Conservation (phyloP, 2,888 invertebrate species). For the Toxonevra muliebris region DNA sequence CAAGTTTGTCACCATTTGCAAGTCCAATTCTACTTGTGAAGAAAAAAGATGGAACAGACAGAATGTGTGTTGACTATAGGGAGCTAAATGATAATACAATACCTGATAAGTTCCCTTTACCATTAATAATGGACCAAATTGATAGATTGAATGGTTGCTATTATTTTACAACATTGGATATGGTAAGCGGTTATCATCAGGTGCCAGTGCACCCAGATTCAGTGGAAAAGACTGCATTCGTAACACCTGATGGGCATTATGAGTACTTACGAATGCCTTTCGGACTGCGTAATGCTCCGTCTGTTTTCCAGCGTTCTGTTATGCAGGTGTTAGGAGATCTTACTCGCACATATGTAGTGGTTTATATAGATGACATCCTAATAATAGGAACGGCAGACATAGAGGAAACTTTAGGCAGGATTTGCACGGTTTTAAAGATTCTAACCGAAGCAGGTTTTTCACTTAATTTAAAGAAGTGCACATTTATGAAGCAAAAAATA, state of each 20-base stretch:
- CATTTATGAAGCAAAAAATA: not conserved
- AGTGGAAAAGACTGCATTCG: constrained; percentile 31
- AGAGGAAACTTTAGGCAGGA: constrained; percentile 19
- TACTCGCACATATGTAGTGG: constrained; percentile 19
- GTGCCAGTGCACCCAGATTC: constrained; percentile 28
- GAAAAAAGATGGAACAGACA: constrained; percentile 21
- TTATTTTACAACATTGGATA: constrained; percentile 14
- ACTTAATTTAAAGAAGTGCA: constrained; percentile 1
- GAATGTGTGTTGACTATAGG: too few relatives aligned
- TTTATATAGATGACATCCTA: constrained; percentile 32
- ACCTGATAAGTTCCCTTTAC: constrained; percentile 12
- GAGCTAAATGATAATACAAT: too few relatives aligned
- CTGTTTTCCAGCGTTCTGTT: constrained; percentile 17
- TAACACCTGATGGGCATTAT: constrained; percentile 28
- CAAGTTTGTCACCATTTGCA: constrained; percentile 27
- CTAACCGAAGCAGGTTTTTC: constrained; percentile 15
- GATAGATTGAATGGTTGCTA: constrained; percentile 11
- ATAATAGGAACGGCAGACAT: constrained; percentile 19
- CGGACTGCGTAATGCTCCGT: constrained; percentile 27
- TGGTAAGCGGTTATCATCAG: constrained; percentile 33
- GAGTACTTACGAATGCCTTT: constrained; percentile 31
- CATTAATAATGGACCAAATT: constrained; percentile 21
- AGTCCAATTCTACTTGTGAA: constrained; percentile 20
- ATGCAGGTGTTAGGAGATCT: constrained; percentile 28
- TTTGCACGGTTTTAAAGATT: constrained; percentile 19